Evolutionary conservation across 1,140 invertebrate species (phyloP), one percentile per base, ranked within the genome.

Genomic region (Drosophila pruinosa): DNA sequence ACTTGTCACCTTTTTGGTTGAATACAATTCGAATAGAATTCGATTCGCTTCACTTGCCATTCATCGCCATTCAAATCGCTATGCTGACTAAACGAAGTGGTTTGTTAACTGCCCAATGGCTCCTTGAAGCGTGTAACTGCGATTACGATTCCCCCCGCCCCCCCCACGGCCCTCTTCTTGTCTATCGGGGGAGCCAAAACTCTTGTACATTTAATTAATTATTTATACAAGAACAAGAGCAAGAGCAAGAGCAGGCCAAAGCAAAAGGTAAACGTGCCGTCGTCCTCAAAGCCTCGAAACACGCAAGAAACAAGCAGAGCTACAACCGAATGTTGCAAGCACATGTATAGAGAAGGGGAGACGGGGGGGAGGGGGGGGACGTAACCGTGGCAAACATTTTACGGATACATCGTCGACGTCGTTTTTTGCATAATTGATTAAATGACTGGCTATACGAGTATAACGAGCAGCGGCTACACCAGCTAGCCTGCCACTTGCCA

Each of bases 341-440:
- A 59, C 12, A 17, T 10, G n/a, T n/a, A n/a, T n/a, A n/a, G n/a
- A 24, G 7, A n/a, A 21, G 8, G 10, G n/a, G 24, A 19, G 15
- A 24, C 19, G 19, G 4, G 14, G 1, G 24, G n/a, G 2, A 17
- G 2, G n/a, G 1, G 3, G 22, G 28, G 34, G 52, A 48, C 67
- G 65, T 57, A 57, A 26, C 41, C 57, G 54, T 72, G 59, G 81
- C 79, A 48, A 74, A 86, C 80, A 86, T 74, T 86, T 80, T 74
- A 85, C 80, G 76, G 67, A 80, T 86, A 86, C 81, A 81, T 80
- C 81, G 68, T 77, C 73, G 81, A 74, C 80, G 79, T 86, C 73
- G 77, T 77, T 85, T 85, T 85, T 85, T 85, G 80, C 80, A 85
- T 85, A 85, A 85, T 85, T 85, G 80, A 85, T 85, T 85, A 85